Evolutionary conservation across 30 jellyfish, hydroid and myxozoan species (phyloP), one percentile per base, ranked within the genome.

Genomic region (Sanderia malayensis): DNA sequence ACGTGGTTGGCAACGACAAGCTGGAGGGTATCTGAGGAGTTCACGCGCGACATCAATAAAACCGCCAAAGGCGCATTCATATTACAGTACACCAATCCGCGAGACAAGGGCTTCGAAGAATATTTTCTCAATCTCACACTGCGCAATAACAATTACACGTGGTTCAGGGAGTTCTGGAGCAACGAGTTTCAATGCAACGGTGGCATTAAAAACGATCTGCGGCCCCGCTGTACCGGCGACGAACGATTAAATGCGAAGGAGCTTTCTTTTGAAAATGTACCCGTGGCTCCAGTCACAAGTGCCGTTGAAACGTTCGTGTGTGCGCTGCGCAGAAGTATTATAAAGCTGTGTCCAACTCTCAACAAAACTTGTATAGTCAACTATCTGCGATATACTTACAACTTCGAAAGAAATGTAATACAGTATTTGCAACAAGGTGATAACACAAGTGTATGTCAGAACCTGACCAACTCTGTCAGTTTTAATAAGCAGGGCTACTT

Each of bases 141-240:
- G 27, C 31, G 21, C 0, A 44, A 74, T 2, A 59, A 62, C 26
- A 73, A 57, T 45, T 83, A 70, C 61, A 41, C 84, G 32, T 83
- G 95, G 95, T 83, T 83, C 61, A 46, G 78, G 18, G 85, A 73
- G 57, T 83, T 73, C 59, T 83, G 95, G 95, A 71, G 78, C 22
- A 61, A 71, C 46, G 70, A 59, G 20, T 83, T 83, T 67, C 55
- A 74, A 52, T 83, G 80, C 76, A 64, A 25, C 24, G 44, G 11
- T 31, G 19, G 49, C 20, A 22, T n/a, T 2, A 24, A 70, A 28
- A 15, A 21, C 30, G 81, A 46, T 24, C 66, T 32, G n/a, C 71
- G 79, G 57, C 52, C 34, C 8, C 57, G 3, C 17, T 80, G 93
- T 46, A 22, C 44, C 19, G 84, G 84, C 11, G 29, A 67, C 34